These are phyloP conservation scores for Hypomecis punctinalis DNA, from an alignment of 2,888 invertebrate species.

Conservation along the genomic window DNA sequence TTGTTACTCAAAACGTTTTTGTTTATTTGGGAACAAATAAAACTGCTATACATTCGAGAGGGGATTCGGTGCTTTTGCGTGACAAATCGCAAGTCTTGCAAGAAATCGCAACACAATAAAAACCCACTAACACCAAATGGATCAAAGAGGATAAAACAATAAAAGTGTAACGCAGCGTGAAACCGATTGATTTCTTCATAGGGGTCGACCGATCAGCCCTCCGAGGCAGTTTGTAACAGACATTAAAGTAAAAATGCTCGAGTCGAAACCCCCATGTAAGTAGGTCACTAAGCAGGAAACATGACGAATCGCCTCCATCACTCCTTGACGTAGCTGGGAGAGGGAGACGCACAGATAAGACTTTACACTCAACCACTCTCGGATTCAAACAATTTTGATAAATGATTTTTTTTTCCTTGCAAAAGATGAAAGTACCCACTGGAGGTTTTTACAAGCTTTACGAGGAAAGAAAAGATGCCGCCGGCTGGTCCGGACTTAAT, in stretches of 20 bases:
- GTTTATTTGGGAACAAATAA: conserved; percentile 42
- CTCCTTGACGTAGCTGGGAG: conserved; percentile 63
- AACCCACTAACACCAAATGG: conserved; percentile 41
- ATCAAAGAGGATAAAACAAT: conserved; percentile 63
- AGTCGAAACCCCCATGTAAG: conserved; percentile 58
- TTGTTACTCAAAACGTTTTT: conserved; percentile 48
- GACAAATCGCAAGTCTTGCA: conserved; percentile 35
- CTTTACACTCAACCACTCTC: conserved; percentile 61
- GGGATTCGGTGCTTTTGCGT: conserved; percentile 19
- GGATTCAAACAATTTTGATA: conserved; percentile 56
- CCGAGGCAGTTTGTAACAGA: conserved; percentile 56
- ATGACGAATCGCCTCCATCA: conserved; percentile 78
- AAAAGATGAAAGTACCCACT: conserved; percentile 25
- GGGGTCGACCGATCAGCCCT: conserved; percentile 54
- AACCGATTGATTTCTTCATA: conserved; percentile 66
- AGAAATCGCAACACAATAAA: conserved; percentile 34
- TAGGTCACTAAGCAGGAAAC: conserved; percentile 73
- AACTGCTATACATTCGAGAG: conserved; percentile 6
- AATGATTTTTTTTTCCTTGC: conserved; percentile 48
- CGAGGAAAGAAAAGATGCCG: conserved; percentile 38
- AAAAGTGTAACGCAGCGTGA: conserved; percentile 59
- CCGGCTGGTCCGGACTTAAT: conserved; percentile 46
- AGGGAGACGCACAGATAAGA: conserved; percentile 66
- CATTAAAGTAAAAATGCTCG: conserved; percentile 58
- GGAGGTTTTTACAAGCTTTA: conserved; percentile 20